Percentiles rank a stretch among this genome's conserved stretches.
These are phyloP conservation scores for Ceyx melanurus DNA, from an alignment of 2,113 vertebrate genomes.

Conservation along the genomic window DNA sequence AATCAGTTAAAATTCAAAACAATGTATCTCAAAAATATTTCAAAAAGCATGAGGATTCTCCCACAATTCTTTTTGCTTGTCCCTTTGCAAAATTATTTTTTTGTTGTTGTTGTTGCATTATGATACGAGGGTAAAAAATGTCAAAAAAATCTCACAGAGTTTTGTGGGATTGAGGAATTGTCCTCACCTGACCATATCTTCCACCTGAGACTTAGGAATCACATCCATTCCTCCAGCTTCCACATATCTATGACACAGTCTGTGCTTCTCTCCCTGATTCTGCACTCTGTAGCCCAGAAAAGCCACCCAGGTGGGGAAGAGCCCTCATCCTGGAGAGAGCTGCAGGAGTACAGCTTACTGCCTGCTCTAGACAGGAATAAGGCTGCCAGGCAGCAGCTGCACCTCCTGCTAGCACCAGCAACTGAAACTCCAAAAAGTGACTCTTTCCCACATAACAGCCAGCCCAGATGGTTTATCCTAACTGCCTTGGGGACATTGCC, in stretches of 20 bases:
- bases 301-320: fast-evolving
- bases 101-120: background rate
- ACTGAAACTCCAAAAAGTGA: background rate
- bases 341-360: fast-evolving
- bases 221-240: background rate
- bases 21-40: background rate
- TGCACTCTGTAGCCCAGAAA: background rate
- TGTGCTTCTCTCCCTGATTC: background rate
- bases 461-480: background rate
- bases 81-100: background rate
- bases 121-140: background rate
- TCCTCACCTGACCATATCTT: background rate
- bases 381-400: background rate
- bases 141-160: background rate
- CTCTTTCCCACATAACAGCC: background rate
- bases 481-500: background rate
- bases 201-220: background rate
- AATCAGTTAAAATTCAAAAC: background rate
- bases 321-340: background rate
- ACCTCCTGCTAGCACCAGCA: background rate
- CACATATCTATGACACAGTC: fast-evolving
- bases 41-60: background rate
- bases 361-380: background rate
- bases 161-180: background rate
- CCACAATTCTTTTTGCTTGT: background rate